phyloP scores from a whole-genome alignment of 2,797 vertebrate genomes.

The Erpetoichthys calabaricus region DNA sequence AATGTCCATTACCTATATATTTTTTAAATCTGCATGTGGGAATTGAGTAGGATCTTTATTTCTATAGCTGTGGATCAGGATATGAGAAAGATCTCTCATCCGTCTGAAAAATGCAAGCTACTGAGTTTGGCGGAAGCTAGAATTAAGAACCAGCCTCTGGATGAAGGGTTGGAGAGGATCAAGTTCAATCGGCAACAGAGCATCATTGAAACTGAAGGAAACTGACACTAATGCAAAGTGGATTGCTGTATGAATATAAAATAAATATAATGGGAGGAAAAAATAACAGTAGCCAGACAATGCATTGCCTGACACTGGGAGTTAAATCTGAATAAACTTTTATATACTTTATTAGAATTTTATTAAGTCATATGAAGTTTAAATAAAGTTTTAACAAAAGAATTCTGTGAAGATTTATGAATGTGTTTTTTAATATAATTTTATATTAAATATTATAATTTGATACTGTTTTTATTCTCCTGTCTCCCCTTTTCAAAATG shows the following conservation, averaged over 20 bases:
- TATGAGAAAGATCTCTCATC: constrained; percentile 20
- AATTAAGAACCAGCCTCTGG: constrained; percentile 5
- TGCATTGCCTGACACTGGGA: too few relatives aligned
- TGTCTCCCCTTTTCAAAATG: too few relatives aligned
- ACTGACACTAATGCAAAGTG: neutral
- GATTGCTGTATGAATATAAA: neutral
- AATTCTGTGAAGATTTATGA: too few relatives aligned
- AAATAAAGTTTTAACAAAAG: too few relatives aligned
- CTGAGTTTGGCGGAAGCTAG: constrained; percentile 31
- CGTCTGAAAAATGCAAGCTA: constrained; percentile 20
- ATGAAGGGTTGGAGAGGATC: neutral
- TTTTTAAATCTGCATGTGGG: neutral
- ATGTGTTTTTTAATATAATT: too few relatives aligned
- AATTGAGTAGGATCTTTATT: constrained; percentile 23
- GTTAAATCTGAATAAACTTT: too few relatives aligned
- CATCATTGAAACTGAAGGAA: neutral
- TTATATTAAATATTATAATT: too few relatives aligned
- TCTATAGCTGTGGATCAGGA: constrained; percentile 23
- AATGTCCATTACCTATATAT: too few relatives aligned
- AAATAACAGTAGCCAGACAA: too few relatives aligned
- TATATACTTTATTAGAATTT: too few relatives aligned
- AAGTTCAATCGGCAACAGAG: neutral
- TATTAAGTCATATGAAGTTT: too few relatives aligned
- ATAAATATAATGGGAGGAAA: neutral
- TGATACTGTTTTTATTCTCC: too few relatives aligned